Base-by-base conservation (phyloP, 2,797 vertebrate genomes). In the Yasuhikotakia modesta region DNA sequence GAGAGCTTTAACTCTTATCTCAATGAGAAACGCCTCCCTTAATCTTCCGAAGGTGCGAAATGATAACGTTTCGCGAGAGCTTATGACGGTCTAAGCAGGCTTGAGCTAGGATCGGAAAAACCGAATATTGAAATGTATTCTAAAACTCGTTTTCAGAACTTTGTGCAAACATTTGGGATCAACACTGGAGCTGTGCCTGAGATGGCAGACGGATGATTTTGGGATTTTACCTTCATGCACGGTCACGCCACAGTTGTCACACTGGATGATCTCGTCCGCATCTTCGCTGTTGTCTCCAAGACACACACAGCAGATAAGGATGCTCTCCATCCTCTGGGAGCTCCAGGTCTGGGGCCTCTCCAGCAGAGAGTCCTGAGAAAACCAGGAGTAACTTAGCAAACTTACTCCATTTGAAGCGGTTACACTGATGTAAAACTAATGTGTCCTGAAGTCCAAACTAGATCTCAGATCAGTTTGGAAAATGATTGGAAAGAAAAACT, bases 221-320 rank as follows among this genome's bases (percentile, higher is more conserved):
- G 55, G 57, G 46, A 35, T 58, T 85, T 91, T 94, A 99, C 98
- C 98, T 96, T 99, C 98, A 21, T 99, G 98, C 70, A 99, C 98
- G 1, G 97, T 99, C 86, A 99, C 97, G 53, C 97, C 98, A 85
- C 98, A 99, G 90, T 99, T 99, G 92, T 99, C 98, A 90, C 98
- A 99, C 85, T 99, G 97, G 89, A 99, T 98, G 90, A 99, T 99
- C 92, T 99, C 98, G 86, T 99, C 97, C 27, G 97, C 95, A 70
- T 99, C 98, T 89, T 98, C 98, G 5, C 98, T 99, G 90, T 98
- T 99, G 93, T 99, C 97, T 81, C 98, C 98, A 83, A 99, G 93
- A 91, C 98, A 99, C 86, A 99, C 98, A 22, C 96, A 98, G 92
- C 98, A 99, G 90, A 99, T 99, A 89, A 99, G 92, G 88, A 99